Evolutionary conservation across 2,888 invertebrate genomes (phyloP).

Genomic region (Stenodera caucasica): DNA sequence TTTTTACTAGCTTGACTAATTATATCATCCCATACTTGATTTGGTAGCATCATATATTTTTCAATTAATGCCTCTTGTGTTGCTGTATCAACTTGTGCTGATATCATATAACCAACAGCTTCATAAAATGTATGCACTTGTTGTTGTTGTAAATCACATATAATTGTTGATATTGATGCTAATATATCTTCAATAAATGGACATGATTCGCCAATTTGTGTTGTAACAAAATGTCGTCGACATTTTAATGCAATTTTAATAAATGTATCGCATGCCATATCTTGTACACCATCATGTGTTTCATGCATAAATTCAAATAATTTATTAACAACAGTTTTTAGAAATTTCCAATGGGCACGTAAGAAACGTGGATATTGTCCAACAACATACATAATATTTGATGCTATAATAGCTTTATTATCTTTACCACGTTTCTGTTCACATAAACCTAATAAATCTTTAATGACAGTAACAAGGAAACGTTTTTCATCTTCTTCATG

Average conservation of each 20-base stretch:
- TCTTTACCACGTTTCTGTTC: slow-evolving; percentile 99
- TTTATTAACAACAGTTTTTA: slow-evolving; percentile 99
- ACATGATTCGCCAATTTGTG: slow-evolving; percentile 93
- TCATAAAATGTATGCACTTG: slow-evolving; percentile 99
- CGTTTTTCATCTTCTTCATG: slow-evolving; percentile 99
- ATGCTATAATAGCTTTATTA: slow-evolving; percentile 99
- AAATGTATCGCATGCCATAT: slow-evolving; percentile 99
- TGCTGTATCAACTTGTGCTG: slow-evolving; percentile 88
- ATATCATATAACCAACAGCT: slow-evolving; percentile 99
- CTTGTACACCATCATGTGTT: slow-evolving; percentile 99
- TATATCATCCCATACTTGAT: slow-evolving; percentile 98
- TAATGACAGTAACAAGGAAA: slow-evolving; percentile 98
- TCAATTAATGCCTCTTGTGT: slow-evolving; percentile 94
- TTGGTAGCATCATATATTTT: slow-evolving; percentile 96
- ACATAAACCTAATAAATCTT: slow-evolving; percentile 94
- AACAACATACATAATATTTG: slow-evolving; percentile 99
- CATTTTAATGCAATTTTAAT: slow-evolving; percentile 99
- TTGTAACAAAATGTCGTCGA: slow-evolving; percentile 94
- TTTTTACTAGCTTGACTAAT: slow-evolving; percentile 96
- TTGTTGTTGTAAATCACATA: slow-evolving; percentile 97
- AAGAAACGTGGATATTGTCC: slow-evolving; percentile 99
- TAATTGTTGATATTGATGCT: slow-evolving; percentile 93
- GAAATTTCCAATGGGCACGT: slow-evolving; percentile 99
- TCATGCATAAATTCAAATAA: slow-evolving; percentile 99
- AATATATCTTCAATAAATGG: slow-evolving; percentile 99